phyloP scores from a whole-genome alignment of 2,888 invertebrate species.

The Eurytoma adleriae region DNA sequence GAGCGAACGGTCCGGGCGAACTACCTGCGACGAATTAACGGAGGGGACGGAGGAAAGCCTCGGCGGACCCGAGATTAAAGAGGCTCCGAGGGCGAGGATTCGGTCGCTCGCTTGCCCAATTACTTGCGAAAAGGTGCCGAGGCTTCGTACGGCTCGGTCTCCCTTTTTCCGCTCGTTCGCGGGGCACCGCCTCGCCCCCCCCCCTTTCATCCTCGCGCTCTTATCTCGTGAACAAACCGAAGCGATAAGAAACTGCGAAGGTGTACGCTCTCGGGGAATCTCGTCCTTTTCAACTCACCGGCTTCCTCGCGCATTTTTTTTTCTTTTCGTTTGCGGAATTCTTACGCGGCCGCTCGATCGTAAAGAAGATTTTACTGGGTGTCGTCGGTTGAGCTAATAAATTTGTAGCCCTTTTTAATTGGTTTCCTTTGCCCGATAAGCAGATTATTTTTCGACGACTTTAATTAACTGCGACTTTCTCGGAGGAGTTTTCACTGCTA shows the following conservation, averaged over 20 bases:
- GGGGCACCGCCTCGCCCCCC: not conserved
- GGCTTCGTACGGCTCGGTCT: not conserved
- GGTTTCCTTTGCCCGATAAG: no score
- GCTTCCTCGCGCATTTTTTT: not conserved
- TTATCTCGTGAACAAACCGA: slow-evolving; percentile 41
- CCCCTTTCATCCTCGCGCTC: slow-evolving; percentile 10
- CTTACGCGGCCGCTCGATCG: not conserved
- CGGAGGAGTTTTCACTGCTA: no score
- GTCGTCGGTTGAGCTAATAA: not conserved
- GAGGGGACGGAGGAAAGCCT: slow-evolving; percentile 26
- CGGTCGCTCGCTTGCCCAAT: slow-evolving; percentile 37
- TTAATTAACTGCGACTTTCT: not conserved
- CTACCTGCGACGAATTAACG: slow-evolving; percentile 67
- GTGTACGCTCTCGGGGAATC: slow-evolving; percentile 7
- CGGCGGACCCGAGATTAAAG: slow-evolving; percentile 65
- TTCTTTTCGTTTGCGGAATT: not conserved
- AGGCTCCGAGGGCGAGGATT: slow-evolving; percentile 59
- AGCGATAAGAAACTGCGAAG: slow-evolving; percentile 44
- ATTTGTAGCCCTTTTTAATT: no score
- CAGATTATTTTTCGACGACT: not conserved
- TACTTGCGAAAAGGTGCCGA: slow-evolving; percentile 49
- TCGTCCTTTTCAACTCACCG: slow-evolving; percentile 22
- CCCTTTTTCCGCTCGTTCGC: slow-evolving; percentile 1
- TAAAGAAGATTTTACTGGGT: not conserved
- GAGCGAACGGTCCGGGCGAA: slow-evolving; percentile 39